These are phyloP conservation scores for Phylloscopus collybita DNA, from an alignment of 2,797 vertebrate genomes.

Conservation along the genomic window DNA sequence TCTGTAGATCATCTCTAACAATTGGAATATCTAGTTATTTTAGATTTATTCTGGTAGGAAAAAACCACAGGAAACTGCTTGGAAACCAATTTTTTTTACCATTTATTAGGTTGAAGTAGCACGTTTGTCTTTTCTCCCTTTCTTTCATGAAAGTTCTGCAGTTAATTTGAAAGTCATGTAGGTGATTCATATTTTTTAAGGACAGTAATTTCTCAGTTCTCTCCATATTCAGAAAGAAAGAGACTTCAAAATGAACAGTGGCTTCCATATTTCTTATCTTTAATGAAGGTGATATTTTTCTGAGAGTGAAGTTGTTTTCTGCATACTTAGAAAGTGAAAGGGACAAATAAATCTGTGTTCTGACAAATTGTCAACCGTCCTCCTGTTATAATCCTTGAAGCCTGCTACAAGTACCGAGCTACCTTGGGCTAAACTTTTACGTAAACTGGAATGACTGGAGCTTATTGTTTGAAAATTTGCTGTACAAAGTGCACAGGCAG, in stretches of 20 bases:
- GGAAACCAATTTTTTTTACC: not conserved
- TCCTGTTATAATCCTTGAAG: not conserved
- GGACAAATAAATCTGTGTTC: not conserved
- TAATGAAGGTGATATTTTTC: not conserved
- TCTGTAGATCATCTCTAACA: not conserved
- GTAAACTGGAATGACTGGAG: not conserved
- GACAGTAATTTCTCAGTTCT: not conserved
- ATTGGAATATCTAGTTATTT: not conserved
- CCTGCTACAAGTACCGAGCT: not conserved
- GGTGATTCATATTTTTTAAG: not conserved
- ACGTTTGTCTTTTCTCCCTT: not conserved
- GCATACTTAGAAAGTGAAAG: not conserved
- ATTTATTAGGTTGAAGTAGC: not conserved
- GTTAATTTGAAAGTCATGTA: not conserved
- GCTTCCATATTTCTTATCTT: not conserved
- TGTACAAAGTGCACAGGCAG: not conserved
- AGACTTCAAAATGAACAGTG: not conserved
- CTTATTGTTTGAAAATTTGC: not conserved
- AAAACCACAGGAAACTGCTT: not conserved
- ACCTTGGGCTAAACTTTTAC: not conserved
- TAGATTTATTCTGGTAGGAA: not conserved
- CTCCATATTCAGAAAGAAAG: not conserved
- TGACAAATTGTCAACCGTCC: not conserved
- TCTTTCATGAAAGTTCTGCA: not conserved
- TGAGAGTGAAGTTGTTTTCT: not conserved